Percentiles rank a stretch among this genome's conserved stretches.
These are phyloP conservation scores for Caenorhabditis parvicauda DNA, from an alignment of 2,888 invertebrate genomes.

Conservation along the genomic window DNA sequence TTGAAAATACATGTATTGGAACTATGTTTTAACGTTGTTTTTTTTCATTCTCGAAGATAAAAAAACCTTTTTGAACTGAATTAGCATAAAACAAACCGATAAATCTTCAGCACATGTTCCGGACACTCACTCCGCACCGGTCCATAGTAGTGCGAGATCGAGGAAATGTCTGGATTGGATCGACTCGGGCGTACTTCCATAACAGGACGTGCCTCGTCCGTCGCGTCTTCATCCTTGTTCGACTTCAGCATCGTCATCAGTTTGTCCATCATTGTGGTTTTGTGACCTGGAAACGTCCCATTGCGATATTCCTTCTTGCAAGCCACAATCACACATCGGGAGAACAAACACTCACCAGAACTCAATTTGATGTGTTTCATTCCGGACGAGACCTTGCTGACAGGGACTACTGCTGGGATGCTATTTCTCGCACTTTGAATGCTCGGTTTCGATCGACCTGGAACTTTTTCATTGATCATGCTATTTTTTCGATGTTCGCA, in stretches of 20 bases:
- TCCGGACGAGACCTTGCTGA: no score
- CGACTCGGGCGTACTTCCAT: constrained; percentile 58
- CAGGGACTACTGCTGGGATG: constrained; percentile 29
- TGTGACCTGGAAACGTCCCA: no score
- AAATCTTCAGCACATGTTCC: constrained; percentile 87
- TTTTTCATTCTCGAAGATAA: constrained; percentile 1
- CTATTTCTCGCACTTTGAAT: constrained; percentile 8
- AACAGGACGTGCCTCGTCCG: constrained; percentile 44
- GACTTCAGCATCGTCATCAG: constrained; percentile 52
- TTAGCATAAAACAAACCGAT: constrained; percentile 20
- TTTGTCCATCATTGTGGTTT: constrained; percentile 57
- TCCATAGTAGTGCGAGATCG: constrained; percentile 51
- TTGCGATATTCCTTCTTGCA: no score
- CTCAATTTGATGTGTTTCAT: no score
- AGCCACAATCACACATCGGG: no score
- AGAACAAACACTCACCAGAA: no score
- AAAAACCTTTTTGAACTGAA: background rate
- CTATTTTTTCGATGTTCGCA: no score
- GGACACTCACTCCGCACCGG: constrained; percentile 70
- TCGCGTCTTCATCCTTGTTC: constrained; percentile 36
- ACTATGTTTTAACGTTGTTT: no score
- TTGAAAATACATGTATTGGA: no score
- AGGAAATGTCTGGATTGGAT: constrained; percentile 64
- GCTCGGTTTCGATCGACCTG: no score
- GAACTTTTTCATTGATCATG: no score